These are phyloP conservation scores for Therioaphis trifolii DNA, from an alignment of 2,888 invertebrate genomes.

Conservation along the genomic window DNA sequence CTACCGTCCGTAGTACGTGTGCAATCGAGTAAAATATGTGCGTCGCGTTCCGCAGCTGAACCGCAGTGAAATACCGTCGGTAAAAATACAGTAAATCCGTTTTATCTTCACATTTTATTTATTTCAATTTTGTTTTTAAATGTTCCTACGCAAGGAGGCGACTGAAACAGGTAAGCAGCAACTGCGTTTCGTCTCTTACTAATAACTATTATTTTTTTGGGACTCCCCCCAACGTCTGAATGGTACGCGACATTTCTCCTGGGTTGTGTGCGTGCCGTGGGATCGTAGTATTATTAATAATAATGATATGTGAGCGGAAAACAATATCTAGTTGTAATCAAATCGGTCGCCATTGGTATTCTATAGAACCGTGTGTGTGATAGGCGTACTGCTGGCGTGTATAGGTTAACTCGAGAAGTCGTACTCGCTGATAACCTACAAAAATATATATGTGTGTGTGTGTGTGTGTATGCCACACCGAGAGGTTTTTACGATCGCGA, in stretches of 20 bases:
- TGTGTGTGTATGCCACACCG: neutral
- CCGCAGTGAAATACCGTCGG: conserved; percentile 9
- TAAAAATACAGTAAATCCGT: neutral
- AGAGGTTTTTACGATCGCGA: conserved; percentile 28
- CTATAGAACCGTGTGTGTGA: conserved; percentile 24
- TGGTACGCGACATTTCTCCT: neutral
- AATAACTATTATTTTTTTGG: neutral
- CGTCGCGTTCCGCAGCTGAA: conserved; percentile 22
- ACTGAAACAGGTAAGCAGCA: conserved; percentile 55
- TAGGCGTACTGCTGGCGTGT: conserved; percentile 26
- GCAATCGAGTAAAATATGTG: conserved; percentile 36
- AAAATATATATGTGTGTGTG: conserved; percentile 29
- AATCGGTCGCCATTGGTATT: conserved; percentile 57
- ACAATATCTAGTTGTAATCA: neutral
- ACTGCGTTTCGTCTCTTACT: neutral
- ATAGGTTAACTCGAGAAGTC: conserved; percentile 59
- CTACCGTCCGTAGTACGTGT: neutral
- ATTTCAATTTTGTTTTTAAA: conserved; percentile 29
- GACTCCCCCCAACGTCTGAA: neutral
- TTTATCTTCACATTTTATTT: neutral
- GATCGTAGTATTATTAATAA: neutral
- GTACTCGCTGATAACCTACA: conserved; percentile 59
- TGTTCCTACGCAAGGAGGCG: conserved; percentile 57
- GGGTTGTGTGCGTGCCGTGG: neutral
- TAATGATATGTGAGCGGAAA: neutral